A percentile compares a stretch with the other conserved stretches of the same genome.
Conservation (phyloP, 2,888 invertebrate species). For the Psylliodes chrysocephalus region DNA sequence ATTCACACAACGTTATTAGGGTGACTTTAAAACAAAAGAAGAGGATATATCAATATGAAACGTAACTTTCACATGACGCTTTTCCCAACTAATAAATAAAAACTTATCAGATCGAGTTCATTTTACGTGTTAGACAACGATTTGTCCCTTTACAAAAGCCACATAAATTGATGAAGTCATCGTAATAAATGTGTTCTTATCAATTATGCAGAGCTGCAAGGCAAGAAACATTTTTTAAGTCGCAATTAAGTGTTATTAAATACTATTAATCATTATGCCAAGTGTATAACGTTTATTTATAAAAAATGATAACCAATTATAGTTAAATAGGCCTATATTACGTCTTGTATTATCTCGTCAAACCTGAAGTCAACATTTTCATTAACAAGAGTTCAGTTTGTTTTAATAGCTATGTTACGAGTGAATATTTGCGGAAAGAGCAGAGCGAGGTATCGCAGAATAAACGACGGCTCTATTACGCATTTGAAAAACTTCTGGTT, state of each 20-base stretch:
- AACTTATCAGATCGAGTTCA: slow-evolving; percentile 33
- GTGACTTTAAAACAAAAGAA: slow-evolving; percentile 51
- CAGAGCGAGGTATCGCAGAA: no score
- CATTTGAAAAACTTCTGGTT: no score
- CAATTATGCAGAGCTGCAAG: slow-evolving; percentile 8
- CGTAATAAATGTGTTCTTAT: slow-evolving; percentile 22
- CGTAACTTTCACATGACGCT: slow-evolving; percentile 49
- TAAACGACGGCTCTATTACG: no score
- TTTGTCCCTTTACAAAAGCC: slow-evolving; percentile 29
- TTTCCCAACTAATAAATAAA: slow-evolving; percentile 46
- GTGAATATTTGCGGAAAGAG: no score
- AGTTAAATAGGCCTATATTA: slow-evolving; percentile 4
- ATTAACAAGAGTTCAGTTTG: no score
- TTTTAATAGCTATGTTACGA: no score
- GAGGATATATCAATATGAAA: slow-evolving; percentile 44
- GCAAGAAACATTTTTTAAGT: slow-evolving; percentile 9
- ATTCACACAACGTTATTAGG: slow-evolving; percentile 43
- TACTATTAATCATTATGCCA: slow-evolving; percentile 17
- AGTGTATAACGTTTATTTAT: slow-evolving; percentile 3
- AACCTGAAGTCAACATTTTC: neutral
- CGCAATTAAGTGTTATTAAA: slow-evolving; percentile 17
- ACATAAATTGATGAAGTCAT: slow-evolving; percentile 25
- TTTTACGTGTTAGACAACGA: slow-evolving; percentile 32
- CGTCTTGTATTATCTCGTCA: slow-evolving; percentile 3
- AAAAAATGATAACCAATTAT: slow-evolving; percentile 13